Evolutionary conservation across 2,113 vertebrate genomes (phyloP).

Genomic region (Tylochromis polylepis): DNA sequence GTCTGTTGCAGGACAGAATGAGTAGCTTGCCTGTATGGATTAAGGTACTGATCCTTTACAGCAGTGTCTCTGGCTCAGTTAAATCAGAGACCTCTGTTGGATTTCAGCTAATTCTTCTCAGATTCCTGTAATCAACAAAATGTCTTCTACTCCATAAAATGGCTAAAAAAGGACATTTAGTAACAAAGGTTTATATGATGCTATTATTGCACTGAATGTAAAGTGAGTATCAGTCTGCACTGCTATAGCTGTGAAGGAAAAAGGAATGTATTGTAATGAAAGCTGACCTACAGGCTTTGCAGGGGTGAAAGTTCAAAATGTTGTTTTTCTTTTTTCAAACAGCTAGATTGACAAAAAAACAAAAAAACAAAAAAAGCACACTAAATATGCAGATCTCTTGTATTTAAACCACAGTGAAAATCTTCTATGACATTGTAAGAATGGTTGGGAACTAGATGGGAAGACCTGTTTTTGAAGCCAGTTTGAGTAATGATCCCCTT

Average conservation of each 20-base stretch:
- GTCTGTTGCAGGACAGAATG: neutral
- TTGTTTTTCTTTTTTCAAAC: neutral
- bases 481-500: neutral
- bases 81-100: neutral
- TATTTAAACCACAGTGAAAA: neutral
- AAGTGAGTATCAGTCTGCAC: neutral
- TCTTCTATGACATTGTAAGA: neutral
- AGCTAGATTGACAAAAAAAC: neutral
- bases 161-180: neutral
- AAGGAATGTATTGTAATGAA: neutral
- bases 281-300: neutral
- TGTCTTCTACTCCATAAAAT: neutral
- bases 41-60: neutral
- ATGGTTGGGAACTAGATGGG: neutral
- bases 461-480: neutral
- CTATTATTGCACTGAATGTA: neutral
- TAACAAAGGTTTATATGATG: neutral
- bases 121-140: neutral
- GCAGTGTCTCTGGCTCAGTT: neutral
- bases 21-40: neutral
- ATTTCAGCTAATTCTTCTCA: neutral
- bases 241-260: neutral
- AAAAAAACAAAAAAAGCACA: neutral
- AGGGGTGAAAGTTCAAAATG: neutral
- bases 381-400: neutral